Evolutionary conservation across 1,140 invertebrate genomes (phyloP).

Genomic region (Diploscapter pachys): DNA sequence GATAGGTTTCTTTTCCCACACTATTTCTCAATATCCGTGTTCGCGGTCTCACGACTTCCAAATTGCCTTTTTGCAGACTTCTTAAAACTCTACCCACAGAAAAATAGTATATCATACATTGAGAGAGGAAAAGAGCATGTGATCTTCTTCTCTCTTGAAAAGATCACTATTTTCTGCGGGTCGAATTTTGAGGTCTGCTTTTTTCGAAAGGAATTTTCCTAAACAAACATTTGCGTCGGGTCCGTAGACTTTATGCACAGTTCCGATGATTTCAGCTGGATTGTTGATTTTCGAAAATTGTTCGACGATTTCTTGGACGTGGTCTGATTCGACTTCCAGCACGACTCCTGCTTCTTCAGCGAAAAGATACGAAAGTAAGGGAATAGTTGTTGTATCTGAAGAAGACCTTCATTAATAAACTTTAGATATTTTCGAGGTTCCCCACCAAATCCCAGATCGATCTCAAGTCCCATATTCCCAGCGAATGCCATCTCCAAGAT

Average conservation of each 20-base stretch:
- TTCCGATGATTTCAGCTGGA: constrained; percentile 71
- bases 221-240: constrained; percentile 66
- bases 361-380: constrained; percentile 69
- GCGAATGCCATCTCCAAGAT: constrained; percentile 91
- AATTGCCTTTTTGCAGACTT: too few relatives aligned
- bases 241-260: constrained; percentile 65
- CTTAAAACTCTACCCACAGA: too few relatives aligned
- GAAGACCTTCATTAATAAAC: too few relatives aligned
- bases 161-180: too few relatives aligned
- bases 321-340: constrained; percentile 71
- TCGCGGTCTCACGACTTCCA: too few relatives aligned
- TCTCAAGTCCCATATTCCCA: constrained; percentile 75
- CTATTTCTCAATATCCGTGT: too few relatives aligned
- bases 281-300: constrained; percentile 64
- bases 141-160: too few relatives aligned
- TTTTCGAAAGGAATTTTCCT: neutral
- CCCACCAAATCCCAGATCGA: constrained; percentile 62
- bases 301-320: constrained; percentile 67
- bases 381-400: too few relatives aligned
- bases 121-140: too few relatives aligned
- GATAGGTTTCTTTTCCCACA: too few relatives aligned
- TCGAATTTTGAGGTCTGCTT: too few relatives aligned
- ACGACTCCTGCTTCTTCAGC: constrained; percentile 86
- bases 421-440: neutral
- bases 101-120: too few relatives aligned